Percentiles rank a stretch among this genome's conserved stretches.
These are phyloP conservation scores for Chrysocyon brachyurus DNA, from an alignment of 2,797 vertebrate genomes.

Conservation along the genomic window DNA sequence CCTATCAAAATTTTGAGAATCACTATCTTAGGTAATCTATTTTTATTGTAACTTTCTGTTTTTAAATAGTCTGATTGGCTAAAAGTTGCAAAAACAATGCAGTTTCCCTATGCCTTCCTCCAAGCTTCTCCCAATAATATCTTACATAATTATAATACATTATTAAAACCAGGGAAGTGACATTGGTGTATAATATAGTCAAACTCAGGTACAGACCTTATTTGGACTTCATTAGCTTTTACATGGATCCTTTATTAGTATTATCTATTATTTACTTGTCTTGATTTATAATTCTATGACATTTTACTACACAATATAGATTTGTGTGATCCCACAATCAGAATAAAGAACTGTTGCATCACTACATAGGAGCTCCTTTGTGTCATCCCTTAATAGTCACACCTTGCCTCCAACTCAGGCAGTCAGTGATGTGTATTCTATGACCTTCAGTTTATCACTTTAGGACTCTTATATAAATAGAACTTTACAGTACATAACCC, in stretches of 20 bases:
- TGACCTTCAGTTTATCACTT: not conserved
- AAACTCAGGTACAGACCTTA: not conserved
- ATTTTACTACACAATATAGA: not conserved
- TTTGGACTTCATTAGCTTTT: not conserved
- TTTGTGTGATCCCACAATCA: not conserved
- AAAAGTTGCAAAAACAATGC: not conserved
- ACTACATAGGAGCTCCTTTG: not conserved
- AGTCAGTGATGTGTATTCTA: not conserved
- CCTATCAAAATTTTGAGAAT: not conserved
- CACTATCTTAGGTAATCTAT: not conserved
- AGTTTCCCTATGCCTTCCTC: not conserved
- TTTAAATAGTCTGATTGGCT: slow-evolving; percentile 17
- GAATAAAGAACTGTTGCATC: not conserved
- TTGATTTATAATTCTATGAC: not conserved
- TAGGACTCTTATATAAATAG: not conserved
- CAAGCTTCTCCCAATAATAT: not conserved
- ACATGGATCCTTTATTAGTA: not conserved
- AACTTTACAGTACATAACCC: not conserved
- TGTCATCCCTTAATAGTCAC: not conserved
- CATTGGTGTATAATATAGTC: not conserved
- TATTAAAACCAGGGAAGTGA: not conserved
- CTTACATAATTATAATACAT: not conserved
- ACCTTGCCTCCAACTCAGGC: not conserved
- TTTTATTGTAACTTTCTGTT: not conserved
- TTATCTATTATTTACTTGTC: not conserved